Evolutionary conservation across 2,888 invertebrate genomes (phyloP), one percentile per base, ranked within the genome.

Genomic region (Orthosia gracilis): DNA sequence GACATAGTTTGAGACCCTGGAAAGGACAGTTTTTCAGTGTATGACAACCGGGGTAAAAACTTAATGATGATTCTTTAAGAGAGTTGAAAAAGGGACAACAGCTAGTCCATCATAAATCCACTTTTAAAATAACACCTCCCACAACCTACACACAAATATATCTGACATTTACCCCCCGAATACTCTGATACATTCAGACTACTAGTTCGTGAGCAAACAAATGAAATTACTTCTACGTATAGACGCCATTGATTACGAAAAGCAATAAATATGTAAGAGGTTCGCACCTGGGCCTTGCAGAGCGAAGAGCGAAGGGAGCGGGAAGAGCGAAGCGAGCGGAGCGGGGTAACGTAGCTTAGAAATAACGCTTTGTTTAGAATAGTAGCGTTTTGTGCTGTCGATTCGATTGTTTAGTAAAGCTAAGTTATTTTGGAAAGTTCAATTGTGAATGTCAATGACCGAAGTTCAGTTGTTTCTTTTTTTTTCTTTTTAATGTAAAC

Each of bases 251-350:
- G 83, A 82, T 82, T 83, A 73, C 68, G 55, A 45, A 68, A 73
- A 69, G 73, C 80, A 83, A 82, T 82, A 82, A 82, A 83, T 82
- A 82, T 83, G 80, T 82, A 76, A 70, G 69, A 68, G 68, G 57
- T 69, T 79, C 76, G 80, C 82, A 82, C 82, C 82, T 82, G 82
- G 63, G 72, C 55, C 57, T 18, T 57, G 52, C 31, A 31, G 31
- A 31, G 31, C 31, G 26, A 26, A 26, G 50, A 75, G 57, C 47
- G 61, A 61, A 58, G 21, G 21, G 75, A 54, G 47, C 74, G 23
- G 26, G 49, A 54, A 66, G 63, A 70, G 57, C 73, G 55, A n/a
- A 78, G 71, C 73, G 68, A 66, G 50, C 66, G 62, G 17, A 75
- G 69, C 75, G 65, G 58, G 67, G 68, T 55, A 61, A 47, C 40